Percentiles rank a stretch among this genome's conserved stretches.
Conservation (phyloP, 2,888 invertebrate species). For the Dichetophora obliterata region DNA sequence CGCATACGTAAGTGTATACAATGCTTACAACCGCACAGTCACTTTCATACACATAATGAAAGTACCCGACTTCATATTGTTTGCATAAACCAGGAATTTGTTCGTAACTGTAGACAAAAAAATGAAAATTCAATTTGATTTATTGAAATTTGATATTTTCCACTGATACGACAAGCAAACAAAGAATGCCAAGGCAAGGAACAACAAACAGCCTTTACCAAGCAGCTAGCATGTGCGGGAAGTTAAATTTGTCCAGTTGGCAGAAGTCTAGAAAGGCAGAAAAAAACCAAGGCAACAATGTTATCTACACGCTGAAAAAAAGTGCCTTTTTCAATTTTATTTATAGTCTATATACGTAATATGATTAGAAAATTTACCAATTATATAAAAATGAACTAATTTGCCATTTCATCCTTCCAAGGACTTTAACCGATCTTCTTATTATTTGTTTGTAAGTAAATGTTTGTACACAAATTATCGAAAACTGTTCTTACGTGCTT, state of each 20-base stretch:
- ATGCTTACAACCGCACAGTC: neutral
- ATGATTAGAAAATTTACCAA: too few species aligned
- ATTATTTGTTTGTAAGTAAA: too few species aligned
- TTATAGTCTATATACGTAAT: too few species aligned
- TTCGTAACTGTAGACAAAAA: slow-evolving; percentile 40
- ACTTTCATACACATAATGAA: neutral
- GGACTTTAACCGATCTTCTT: too few species aligned
- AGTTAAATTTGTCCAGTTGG: neutral
- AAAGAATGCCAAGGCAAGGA: neutral
- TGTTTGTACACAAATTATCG: too few species aligned
- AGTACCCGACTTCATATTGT: neutral
- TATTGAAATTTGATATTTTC: slow-evolving; percentile 65
- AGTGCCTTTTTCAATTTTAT: too few species aligned
- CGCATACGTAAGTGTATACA: neutral
- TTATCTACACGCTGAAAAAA: too few species aligned
- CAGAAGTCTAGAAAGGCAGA: neutral
- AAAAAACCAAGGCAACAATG: neutral
- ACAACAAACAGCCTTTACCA: neutral
- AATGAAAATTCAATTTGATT: slow-evolving; percentile 66
- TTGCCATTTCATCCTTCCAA: too few species aligned
- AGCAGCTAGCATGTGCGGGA: neutral
- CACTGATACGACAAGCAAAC: slow-evolving; percentile 18
- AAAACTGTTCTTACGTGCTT: too few species aligned
- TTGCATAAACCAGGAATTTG: neutral
- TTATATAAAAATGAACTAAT: too few species aligned